Conservation (phyloP, 2,113 vertebrate species). For the Podocnemis expansa region DNA sequence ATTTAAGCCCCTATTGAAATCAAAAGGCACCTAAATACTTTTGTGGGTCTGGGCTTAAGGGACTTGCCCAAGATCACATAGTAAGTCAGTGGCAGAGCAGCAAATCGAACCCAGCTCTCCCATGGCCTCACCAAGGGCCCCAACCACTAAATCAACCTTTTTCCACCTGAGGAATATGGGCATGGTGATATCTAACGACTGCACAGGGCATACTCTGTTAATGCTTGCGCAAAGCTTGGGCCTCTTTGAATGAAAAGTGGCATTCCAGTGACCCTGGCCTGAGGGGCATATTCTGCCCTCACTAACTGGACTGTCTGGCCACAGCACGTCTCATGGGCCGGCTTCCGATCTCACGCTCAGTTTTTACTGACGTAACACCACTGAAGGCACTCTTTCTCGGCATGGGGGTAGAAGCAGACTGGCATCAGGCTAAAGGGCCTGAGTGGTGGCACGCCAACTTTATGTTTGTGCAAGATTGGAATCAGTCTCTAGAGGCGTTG, state of each 20-base stretch:
- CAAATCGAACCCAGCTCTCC: background rate
- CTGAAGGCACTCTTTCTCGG: background rate
- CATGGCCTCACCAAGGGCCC: no score
- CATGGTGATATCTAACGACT: background rate
- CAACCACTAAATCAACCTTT: background rate
- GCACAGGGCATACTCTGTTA: background rate
- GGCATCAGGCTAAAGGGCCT: background rate
- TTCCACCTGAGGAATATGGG: background rate
- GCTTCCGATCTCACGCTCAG: background rate
- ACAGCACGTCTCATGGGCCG: background rate
- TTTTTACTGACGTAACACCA: background rate
- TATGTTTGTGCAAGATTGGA: background rate
- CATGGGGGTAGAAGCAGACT: no score
- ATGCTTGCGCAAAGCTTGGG: background rate
- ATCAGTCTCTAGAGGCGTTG: background rate
- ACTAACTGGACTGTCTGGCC: background rate
- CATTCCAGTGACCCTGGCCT: background rate
- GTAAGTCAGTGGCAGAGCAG: background rate
- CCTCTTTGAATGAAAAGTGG: background rate
- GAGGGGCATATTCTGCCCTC: background rate
- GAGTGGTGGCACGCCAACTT: background rate
- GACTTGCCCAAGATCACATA: background rate
- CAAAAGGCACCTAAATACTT: background rate
- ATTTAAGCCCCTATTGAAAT: no score
- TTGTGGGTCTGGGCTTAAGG: background rate